phyloP scores from a whole-genome alignment of 2,888 invertebrate genomes.

The Augiades crinisus region DNA sequence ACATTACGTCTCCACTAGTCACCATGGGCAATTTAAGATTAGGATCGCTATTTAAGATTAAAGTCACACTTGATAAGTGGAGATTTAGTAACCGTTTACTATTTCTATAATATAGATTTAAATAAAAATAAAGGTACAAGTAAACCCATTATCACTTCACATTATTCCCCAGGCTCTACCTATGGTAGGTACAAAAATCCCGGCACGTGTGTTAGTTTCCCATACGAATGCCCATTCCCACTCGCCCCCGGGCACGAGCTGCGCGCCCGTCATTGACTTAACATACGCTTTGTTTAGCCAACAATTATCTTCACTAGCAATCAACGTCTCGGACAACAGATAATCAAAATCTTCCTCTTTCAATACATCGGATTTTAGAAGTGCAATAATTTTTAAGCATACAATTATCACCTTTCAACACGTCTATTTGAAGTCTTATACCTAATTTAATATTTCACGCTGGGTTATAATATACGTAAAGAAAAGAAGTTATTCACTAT shows the following conservation, averaged over 20 bases:
- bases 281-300: constrained; percentile 69
- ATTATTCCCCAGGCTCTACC: not conserved
- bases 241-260: constrained; percentile 51
- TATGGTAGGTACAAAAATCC: constrained; percentile 12
- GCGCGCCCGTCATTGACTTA: constrained; percentile 57
- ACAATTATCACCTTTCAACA: not conserved
- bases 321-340: constrained; percentile 49
- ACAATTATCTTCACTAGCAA: constrained; percentile 69
- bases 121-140: no score
- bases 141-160: not conserved
- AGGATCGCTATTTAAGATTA: no score
- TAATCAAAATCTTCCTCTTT: constrained; percentile 36
- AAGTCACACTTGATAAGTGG: no score
- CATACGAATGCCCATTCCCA: constrained; percentile 54
- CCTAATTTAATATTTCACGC: no score
- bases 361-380: constrained; percentile 16
- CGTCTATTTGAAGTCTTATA: not conserved
- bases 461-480: no score
- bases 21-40: no score
- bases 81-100: no score
- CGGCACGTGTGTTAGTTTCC: constrained; percentile 43
- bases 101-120: no score
- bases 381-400: constrained; percentile 6
- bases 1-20: no score
- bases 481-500: no score